Conservation (phyloP, 1,140 invertebrate genomes). For the Ostrea edulis region DNA sequence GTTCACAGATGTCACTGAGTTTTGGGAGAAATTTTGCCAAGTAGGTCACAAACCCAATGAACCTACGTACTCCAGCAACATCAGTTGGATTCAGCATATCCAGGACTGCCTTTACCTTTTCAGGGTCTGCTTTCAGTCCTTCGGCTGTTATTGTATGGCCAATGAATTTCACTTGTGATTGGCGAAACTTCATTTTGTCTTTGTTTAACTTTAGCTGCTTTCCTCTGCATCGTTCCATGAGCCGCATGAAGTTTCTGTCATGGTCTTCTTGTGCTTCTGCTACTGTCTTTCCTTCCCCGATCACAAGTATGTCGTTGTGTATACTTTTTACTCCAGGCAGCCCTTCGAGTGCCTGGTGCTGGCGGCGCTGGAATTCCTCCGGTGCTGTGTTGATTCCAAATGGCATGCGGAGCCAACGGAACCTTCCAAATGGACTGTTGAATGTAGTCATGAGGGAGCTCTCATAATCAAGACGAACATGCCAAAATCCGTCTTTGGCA, state of each 20-base stretch:
- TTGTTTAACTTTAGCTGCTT: slow-evolving; percentile 50
- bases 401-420: too few relatives aligned
- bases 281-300: too few relatives aligned
- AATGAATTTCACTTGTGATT: slow-evolving; percentile 27
- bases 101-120: slow-evolving; percentile 73
- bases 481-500: too few relatives aligned
- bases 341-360: slow-evolving; percentile 48
- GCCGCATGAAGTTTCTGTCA: too few relatives aligned
- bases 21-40: slow-evolving; percentile 58
- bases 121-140: slow-evolving; percentile 75
- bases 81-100: slow-evolving; percentile 55
- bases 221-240: slow-evolving; percentile 40
- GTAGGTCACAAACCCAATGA: slow-evolving; percentile 60
- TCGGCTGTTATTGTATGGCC: slow-evolving; percentile 53
- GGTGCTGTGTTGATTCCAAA: too few relatives aligned
- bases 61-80: slow-evolving; percentile 46
- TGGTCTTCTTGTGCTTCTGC: not conserved
- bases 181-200: slow-evolving; percentile 47
- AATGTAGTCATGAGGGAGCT: too few relatives aligned
- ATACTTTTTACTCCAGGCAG: slow-evolving; percentile 53
- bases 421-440: too few relatives aligned
- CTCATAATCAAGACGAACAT: too few relatives aligned
- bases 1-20: slow-evolving; percentile 68
- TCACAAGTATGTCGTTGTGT: slow-evolving; percentile 73
- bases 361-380: too few relatives aligned